Conservation (phyloP, 2,888 invertebrate species). For the Thymelicus lineola region DNA sequence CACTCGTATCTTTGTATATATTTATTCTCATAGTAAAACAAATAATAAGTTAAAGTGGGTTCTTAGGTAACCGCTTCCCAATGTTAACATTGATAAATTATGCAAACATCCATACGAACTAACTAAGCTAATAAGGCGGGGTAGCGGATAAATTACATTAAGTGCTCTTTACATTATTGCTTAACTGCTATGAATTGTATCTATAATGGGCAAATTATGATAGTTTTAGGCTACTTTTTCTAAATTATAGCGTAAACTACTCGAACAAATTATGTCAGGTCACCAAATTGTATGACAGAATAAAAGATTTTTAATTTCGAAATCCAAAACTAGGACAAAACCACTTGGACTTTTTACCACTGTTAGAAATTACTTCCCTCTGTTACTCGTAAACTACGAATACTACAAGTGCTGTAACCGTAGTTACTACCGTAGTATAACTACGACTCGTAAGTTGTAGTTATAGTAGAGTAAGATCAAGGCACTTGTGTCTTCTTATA, state of each 20-base stretch:
- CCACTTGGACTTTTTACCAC: no score
- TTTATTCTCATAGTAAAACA: background rate
- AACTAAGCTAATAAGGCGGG: slow-evolving; percentile 15
- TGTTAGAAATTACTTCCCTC: no score
- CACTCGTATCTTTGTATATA: background rate
- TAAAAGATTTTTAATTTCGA: no score
- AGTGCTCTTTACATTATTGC: slow-evolving; percentile 20
- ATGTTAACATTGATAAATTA: slow-evolving; percentile 18
- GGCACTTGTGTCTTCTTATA: no score
- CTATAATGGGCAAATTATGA: background rate
- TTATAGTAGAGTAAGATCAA: no score
- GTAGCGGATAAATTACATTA: slow-evolving; percentile 22
- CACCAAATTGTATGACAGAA: no score
- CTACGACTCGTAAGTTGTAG: no score
- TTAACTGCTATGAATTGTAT: background rate
- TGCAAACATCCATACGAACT: slow-evolving; percentile 17
- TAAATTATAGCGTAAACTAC: background rate
- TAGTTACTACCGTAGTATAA: no score
- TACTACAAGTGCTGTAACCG: no score
- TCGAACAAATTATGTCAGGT: no score
- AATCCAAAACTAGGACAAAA: no score
- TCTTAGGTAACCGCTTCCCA: slow-evolving; percentile 6
- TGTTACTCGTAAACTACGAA: no score
- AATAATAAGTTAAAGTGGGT: slow-evolving; percentile 8
- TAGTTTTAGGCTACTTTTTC: background rate